Evolutionary conservation across 1,140 invertebrate species (phyloP), one percentile per base, ranked within the genome.

Genomic region (Drosophila jambulina): DNA sequence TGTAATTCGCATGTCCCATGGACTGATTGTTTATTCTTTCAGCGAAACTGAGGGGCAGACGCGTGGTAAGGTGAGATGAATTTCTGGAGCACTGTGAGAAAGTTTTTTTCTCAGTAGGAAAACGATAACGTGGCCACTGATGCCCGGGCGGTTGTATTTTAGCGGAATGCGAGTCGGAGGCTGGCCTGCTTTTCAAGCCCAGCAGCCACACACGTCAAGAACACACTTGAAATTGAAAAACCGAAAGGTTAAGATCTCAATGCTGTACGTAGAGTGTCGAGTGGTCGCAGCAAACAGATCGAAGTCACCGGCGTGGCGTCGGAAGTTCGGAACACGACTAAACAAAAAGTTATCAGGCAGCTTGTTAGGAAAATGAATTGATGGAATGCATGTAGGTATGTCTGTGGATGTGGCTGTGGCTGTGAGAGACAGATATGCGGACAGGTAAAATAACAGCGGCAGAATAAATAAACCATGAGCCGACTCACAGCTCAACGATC

Each of bases 41-140:
- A 53, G 42, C 57, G 25, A 57, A 57, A 13, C 21, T 19, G 32
- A 4, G 25, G 19, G 7, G 12, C 38, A 32, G 21, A 43, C 21
- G 25, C 2, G n/a, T 32, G 25, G 45, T 32, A 25, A 46, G 23
- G 17, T 19, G 12, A 23, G 53, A 23, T 69, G 27, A 36, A 46
- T 36, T 61, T 77, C 65, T 51, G 2, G 15, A 64, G 72, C 76
- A 77, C 53, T 54, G 32, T 49, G 23, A 43, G 40, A 19, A 15
- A 42, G 51, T 51, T 42, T 68, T 67, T 71, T 58, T 27, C 53
- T 63, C 29, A 56, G 68, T 69, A 59, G 48, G 65, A 77, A 82
- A 68, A 60, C 76, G 72, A 76, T 77, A 87, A 87, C 83, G 83
- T 87, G 83, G 83, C 83, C 60, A 46, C 74, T 17, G 53, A 38